Evolutionary conservation across 1,140 invertebrate genomes (phyloP), one percentile per base, ranked within the genome.

Genomic region (Dryas iulia): DNA sequence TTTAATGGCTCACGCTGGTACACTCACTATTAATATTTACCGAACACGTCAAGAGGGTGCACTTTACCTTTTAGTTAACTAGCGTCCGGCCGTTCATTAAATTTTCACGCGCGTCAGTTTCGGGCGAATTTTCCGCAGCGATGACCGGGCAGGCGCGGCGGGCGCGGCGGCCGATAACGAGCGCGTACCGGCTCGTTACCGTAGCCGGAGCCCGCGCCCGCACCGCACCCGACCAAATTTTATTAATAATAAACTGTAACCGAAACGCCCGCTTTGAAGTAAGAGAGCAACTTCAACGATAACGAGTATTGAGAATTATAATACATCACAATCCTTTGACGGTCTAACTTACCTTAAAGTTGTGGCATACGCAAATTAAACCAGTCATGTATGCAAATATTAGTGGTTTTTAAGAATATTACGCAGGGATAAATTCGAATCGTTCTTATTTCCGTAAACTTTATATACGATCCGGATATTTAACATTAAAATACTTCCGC

Each of bases 1-100:
- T 91, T 89, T 89, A 91, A 91, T 91, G 84, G 87, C 79, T 77
- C 85, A 85, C 87, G 86, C 84, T 87, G 86, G 86, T 84, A 88
- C 78, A 89, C 86, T 85, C 87, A 90, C 87, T 89, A 89, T 90
- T 91, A 90, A 90, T 90, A 90, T 91, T 90, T 89, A 89, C 87
- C 89, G 87, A 90, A 89, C 89, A 89, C 87, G 87, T 90, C 89
- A 90, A 91, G 89, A 91, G 89, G 87, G 89, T 91, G 89, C 87
- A 91, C 87, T 91, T 91, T 90, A 91, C 89, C 89, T 91, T 91
- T 91, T 91, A 91, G 89, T 90, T 90, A 90, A 91, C 89, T 91
- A 91, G 87, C 89, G 87, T 90, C 89, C 87, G 87, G 87, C 89
- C 86, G 87, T 90, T 91, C 87, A 90, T 90, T 91, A 90, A 91